Evolutionary conservation across 2,797 vertebrate genomes (phyloP).

Genomic region (Neosilurus mollespiculum): DNA sequence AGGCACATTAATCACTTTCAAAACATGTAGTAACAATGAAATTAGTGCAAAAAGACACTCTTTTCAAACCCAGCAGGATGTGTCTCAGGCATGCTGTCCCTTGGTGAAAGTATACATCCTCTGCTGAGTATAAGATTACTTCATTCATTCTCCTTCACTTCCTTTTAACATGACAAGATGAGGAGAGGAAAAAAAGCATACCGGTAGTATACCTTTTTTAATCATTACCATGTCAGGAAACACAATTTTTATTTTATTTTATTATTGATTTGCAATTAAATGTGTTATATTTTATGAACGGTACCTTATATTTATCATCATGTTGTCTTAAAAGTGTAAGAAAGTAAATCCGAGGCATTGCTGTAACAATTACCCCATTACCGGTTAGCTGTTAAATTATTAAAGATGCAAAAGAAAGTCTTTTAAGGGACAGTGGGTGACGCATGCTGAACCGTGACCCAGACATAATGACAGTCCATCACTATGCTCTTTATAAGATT

Average conservation of each 20-base stretch:
- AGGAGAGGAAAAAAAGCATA: background rate
- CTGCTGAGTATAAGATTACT: background rate
- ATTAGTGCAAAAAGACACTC: constrained; percentile 38
- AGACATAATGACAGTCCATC: constrained; percentile 66
- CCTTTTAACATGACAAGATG: background rate
- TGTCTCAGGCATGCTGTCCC: constrained; percentile 22
- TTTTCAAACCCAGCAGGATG: constrained; percentile 64
- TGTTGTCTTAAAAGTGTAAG: too few relatives aligned
- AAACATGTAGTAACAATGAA: background rate
- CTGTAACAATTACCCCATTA: background rate
- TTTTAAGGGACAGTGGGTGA: constrained; percentile 32
- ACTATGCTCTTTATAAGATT: constrained; percentile 44
- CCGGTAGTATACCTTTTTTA: background rate
- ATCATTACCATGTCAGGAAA: background rate
- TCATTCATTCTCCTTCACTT: background rate
- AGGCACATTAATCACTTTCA: background rate
- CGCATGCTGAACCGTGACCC: constrained; percentile 61
- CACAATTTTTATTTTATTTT: background rate
- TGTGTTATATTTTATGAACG: background rate
- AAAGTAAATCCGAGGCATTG: background rate
- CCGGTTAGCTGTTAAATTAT: background rate
- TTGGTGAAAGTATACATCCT: constrained; percentile 77
- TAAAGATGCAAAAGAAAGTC: background rate
- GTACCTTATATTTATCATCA: background rate
- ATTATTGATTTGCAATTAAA: background rate